Conservation (phyloP, 1,140 invertebrate genomes). For the Trachymyrmex septentrionalis region DNA sequence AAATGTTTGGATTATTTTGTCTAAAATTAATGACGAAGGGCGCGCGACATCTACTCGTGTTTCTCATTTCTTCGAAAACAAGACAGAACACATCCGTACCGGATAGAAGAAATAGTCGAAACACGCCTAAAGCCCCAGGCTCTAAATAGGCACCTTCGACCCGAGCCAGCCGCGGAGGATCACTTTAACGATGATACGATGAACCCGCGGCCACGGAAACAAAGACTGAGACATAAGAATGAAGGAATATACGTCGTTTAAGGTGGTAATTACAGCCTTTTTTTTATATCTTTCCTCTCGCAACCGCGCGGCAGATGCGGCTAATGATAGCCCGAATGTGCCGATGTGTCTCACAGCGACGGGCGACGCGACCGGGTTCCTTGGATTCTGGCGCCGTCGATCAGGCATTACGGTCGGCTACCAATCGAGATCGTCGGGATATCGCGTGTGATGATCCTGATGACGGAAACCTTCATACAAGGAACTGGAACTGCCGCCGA, state of each 20-base stretch:
- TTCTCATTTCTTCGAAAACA: slow-evolving; percentile 66
- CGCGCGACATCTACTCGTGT: slow-evolving; percentile 27
- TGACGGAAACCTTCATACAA: slow-evolving; percentile 15
- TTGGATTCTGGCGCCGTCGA: slow-evolving; percentile 72
- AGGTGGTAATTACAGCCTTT: slow-evolving; percentile 79
- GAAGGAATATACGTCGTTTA: slow-evolving; percentile 79
- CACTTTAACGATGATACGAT: slow-evolving; percentile 78
- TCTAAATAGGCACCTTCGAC: slow-evolving; percentile 68
- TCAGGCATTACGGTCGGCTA: slow-evolving; percentile 62
- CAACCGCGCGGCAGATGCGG: slow-evolving; percentile 79
- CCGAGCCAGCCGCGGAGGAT: slow-evolving; percentile 38
- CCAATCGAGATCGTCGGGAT: slow-evolving; percentile 16
- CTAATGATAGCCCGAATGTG: slow-evolving; percentile 81
- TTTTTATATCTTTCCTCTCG: slow-evolving; percentile 63
- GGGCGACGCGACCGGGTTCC: slow-evolving; percentile 66
- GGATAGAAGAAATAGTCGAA: slow-evolving; percentile 37
- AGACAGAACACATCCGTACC: slow-evolving; percentile 37
- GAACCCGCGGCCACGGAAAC: slow-evolving; percentile 74
- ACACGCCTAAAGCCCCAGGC: slow-evolving; percentile 36
- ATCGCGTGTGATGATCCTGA: slow-evolving; percentile 56
- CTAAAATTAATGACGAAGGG: slow-evolving; percentile 16
- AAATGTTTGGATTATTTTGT: slow-evolving; percentile 11
- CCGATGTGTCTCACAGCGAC: slow-evolving; percentile 77
- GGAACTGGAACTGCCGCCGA: not conserved
- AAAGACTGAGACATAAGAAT: slow-evolving; percentile 77